A percentile compares a stretch with the other conserved stretches of the same genome.
phyloP scores from a whole-genome alignment of 2,888 invertebrate genomes.

The Acronicta alni region DNA sequence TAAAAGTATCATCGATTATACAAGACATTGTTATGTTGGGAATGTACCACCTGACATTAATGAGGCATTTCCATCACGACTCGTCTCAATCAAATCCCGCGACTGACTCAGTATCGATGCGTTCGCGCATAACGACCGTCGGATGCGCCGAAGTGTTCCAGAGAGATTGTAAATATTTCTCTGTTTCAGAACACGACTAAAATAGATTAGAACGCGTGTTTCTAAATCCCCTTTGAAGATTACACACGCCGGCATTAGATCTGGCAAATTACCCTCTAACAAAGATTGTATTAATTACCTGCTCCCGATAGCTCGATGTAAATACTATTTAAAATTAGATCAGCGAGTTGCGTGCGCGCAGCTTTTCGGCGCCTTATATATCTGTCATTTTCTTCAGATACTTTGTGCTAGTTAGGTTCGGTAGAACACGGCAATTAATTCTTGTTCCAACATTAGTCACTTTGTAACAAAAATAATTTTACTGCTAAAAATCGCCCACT shows the following conservation, averaged over 20 bases:
- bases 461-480: constrained; percentile 32
- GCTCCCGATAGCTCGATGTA: constrained; percentile 87
- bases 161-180: constrained; percentile 89
- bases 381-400: constrained; percentile 81
- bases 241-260: constrained; percentile 88
- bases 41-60: constrained; percentile 74
- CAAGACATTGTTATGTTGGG: constrained; percentile 57
- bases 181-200: constrained; percentile 88
- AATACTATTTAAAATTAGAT: constrained; percentile 87
- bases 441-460: constrained; percentile 37
- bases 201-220: constrained; percentile 89
- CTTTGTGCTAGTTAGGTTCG: constrained; percentile 60
- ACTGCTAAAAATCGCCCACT: constrained; percentile 27
- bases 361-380: constrained; percentile 76
- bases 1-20: constrained; percentile 50
- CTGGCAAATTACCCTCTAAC: constrained; percentile 89
- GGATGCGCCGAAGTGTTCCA: constrained; percentile 89
- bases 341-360: constrained; percentile 75
- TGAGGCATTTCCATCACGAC: constrained; percentile 78
- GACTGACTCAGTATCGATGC: constrained; percentile 85
- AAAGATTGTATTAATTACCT: constrained; percentile 90
- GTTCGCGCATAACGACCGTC: constrained; percentile 86
- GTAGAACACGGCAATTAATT: constrained; percentile 49
- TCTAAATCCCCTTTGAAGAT: constrained; percentile 90
- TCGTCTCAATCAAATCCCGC: constrained; percentile 80